phyloP scores from a whole-genome alignment of 2,797 vertebrate species.

The Gambusia yucatana region DNA sequence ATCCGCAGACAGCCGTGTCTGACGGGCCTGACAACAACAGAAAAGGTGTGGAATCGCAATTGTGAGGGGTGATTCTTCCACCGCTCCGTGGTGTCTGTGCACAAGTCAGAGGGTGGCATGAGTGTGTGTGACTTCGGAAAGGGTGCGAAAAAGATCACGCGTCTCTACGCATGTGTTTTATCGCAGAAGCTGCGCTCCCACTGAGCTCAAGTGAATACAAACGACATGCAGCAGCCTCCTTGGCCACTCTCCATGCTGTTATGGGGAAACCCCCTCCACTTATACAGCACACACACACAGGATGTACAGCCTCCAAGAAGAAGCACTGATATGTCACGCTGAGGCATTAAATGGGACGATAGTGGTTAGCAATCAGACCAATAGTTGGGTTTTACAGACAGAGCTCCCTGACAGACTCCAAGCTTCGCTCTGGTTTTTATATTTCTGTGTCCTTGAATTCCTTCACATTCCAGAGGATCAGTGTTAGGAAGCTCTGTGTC shows the following conservation, averaged over 20 bases:
- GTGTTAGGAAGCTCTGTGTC: constrained; percentile 70
- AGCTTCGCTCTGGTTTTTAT: constrained; percentile 34
- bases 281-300: constrained; percentile 1
- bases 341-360: constrained; percentile 51
- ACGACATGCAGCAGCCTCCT: constrained; percentile 59
- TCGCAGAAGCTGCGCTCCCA: constrained; percentile 14
- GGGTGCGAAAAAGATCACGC: background rate
- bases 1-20: constrained; percentile 64
- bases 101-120: background rate
- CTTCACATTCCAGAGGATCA: constrained; percentile 73
- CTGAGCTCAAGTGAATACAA: constrained; percentile 38
- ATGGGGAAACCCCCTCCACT: constrained; percentile 38
- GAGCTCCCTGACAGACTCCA: constrained; percentile 35
- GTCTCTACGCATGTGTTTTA: constrained; percentile 25
- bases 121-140: constrained; percentile 6
- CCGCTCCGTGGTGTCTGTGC: constrained; percentile 41
- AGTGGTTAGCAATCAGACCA: constrained; percentile 55
- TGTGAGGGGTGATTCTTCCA: constrained; percentile 53
- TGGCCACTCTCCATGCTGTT: constrained; percentile 50
- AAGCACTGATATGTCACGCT: constrained; percentile 50
- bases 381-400: constrained; percentile 34
- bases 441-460: constrained; percentile 57
- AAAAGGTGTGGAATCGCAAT: constrained; percentile 67
- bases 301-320: constrained; percentile 34
- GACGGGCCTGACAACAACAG: constrained; percentile 65